A percentile compares a stretch with the other conserved stretches of the same genome.
Conservation (phyloP, 1,140 invertebrate genomes). For the Leptonema lineaticorne region DNA sequence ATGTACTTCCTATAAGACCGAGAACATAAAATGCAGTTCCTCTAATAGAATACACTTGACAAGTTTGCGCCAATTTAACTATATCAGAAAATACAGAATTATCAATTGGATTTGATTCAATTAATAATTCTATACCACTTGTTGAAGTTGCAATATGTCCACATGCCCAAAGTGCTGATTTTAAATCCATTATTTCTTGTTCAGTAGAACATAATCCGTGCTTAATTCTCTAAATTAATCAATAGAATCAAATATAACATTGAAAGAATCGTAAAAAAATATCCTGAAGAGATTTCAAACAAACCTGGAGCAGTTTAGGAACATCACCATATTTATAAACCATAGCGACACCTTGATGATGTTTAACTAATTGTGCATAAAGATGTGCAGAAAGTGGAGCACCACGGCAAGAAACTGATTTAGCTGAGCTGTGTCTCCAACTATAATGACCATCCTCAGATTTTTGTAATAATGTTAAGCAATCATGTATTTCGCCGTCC, state of each 20-base stretch:
- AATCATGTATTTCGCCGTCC: conserved; percentile 84
- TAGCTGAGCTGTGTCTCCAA: conserved; percentile 53
- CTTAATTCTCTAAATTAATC: conserved; percentile 46
- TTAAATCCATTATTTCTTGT: conserved; percentile 71
- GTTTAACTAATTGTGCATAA: conserved; percentile 83
- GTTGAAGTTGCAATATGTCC: conserved; percentile 79
- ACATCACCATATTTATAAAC: conserved; percentile 58
- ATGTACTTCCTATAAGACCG: conserved; percentile 79
- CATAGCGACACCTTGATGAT: conserved; percentile 70
- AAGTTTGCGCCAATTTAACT: conserved; percentile 73
- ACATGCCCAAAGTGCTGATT: conserved; percentile 87
- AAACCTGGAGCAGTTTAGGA: conserved; percentile 50
- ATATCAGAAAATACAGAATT: conserved; percentile 71
- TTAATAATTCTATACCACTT: conserved; percentile 72
- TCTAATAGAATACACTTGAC: conserved; percentile 81
- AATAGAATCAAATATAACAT: background rate
- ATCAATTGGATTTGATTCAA: conserved; percentile 71
- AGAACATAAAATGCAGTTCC: conserved; percentile 88
- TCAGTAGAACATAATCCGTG: conserved; percentile 60
- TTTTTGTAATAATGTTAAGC: conserved; percentile 80
- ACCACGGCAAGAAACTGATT: conserved; percentile 48
- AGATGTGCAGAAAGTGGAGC: conserved; percentile 75
- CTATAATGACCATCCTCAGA: conserved; percentile 79
- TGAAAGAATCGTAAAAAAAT: background rate
- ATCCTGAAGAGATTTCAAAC: background rate